phyloP scores from a whole-genome alignment of 2,888 invertebrate species.

The Eristalis tenax region DNA sequence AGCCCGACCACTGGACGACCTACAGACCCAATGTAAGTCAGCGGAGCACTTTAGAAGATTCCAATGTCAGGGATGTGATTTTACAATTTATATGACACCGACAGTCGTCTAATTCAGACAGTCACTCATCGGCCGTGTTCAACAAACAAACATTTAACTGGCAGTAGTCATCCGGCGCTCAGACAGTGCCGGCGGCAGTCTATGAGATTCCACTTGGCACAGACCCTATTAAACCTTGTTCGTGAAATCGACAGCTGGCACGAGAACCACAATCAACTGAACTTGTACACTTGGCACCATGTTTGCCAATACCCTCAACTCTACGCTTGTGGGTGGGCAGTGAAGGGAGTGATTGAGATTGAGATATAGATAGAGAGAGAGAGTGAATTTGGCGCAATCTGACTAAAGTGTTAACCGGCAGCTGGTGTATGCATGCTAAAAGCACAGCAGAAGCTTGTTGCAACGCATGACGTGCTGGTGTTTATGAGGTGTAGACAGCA shows the following conservation, averaged over 20 bases:
- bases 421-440: neutral
- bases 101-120: neutral
- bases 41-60: neutral
- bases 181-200: neutral
- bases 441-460: slow-evolving; percentile 16
- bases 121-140: slow-evolving; percentile 3
- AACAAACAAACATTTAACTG: slow-evolving; percentile 69
- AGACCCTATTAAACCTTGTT: slow-evolving; percentile 18
- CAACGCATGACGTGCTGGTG: slow-evolving; percentile 42
- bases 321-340: neutral
- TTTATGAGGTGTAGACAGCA: slow-evolving; percentile 51
- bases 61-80: neutral
- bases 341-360: neutral
- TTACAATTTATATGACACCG: neutral
- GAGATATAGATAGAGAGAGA: neutral
- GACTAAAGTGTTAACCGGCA: neutral
- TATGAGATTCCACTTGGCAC: neutral
- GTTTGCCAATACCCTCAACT: neutral
- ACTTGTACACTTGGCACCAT: neutral
- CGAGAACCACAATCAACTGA: slow-evolving; percentile 11
- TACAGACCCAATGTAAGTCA: neutral
- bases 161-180: slow-evolving; percentile 51
- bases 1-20: neutral
- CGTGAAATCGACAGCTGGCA: slow-evolving; percentile 22
- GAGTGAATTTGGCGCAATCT: neutral